phyloP scores from a whole-genome alignment of 2,888 invertebrate genomes.

The Eustalomyia histrio region DNA sequence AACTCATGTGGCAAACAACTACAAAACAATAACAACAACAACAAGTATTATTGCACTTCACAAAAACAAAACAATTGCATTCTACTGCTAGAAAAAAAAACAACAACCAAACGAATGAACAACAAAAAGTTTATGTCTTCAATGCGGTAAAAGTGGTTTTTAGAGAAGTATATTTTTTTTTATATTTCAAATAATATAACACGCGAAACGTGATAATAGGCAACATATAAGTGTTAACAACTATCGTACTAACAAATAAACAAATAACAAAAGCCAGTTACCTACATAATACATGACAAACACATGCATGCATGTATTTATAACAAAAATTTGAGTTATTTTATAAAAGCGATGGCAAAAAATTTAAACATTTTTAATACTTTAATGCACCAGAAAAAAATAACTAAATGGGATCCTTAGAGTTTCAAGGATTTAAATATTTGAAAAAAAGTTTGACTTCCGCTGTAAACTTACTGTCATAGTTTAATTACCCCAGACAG shows the following conservation, averaged over 20 bases:
- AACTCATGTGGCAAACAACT: slow-evolving; percentile 31
- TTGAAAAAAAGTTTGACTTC: too few species aligned
- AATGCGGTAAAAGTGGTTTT: slow-evolving; percentile 61
- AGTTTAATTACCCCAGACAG: too few species aligned
- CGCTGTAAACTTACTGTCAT: too few species aligned
- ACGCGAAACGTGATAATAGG: slow-evolving; percentile 63
- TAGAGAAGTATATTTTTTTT: slow-evolving; percentile 21
- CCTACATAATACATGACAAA: background rate
- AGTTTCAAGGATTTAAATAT: too few species aligned
- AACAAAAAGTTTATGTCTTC: slow-evolving; percentile 47
- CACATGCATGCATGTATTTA: too few species aligned
- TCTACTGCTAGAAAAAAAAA: background rate
- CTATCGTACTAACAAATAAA: slow-evolving; percentile 34
- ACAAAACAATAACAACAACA: slow-evolving; percentile 14
- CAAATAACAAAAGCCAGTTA: slow-evolving; percentile 29
- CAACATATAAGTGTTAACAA: slow-evolving; percentile 55
- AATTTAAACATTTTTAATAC: too few species aligned
- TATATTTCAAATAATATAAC: slow-evolving; percentile 52
- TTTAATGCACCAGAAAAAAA: too few species aligned
- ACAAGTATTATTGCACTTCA: slow-evolving; percentile 41
- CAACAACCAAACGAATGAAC: background rate
- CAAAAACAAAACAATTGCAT: slow-evolving; percentile 21
- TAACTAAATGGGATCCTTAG: too few species aligned
- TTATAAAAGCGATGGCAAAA: too few species aligned
- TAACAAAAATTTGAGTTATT: too few species aligned